Conservation (phyloP, 1,140 invertebrate genomes). For the Onthophagus taurus region DNA sequence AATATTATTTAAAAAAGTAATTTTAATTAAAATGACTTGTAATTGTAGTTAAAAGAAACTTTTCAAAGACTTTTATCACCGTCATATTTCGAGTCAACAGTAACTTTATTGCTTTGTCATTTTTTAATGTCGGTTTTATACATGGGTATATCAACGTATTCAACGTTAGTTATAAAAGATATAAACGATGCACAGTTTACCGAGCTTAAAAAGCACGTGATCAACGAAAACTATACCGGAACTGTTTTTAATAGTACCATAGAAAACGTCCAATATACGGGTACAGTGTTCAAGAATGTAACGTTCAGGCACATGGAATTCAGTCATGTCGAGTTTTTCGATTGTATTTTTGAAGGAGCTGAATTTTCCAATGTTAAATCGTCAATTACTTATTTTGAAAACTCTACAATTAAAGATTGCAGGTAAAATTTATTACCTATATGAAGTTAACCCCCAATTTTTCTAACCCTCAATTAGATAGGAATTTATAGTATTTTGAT, state of each 20-base stretch:
- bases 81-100: conserved; percentile 37
- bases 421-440: too few species aligned
- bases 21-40: neutral
- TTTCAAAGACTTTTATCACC: conserved; percentile 26
- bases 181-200: conserved; percentile 36
- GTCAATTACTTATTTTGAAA: conserved; percentile 43
- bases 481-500: too few species aligned
- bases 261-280: conserved; percentile 42
- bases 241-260: conserved; percentile 36
- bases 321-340: conserved; percentile 44
- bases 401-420: conserved; percentile 40
- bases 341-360: conserved; percentile 43
- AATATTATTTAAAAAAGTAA: neutral
- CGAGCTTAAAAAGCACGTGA: conserved; percentile 27
- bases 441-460: too few species aligned
- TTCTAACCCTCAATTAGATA: too few species aligned
- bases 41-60: conserved; percentile 24
- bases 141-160: conserved; percentile 31
- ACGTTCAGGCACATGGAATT: conserved; percentile 44
- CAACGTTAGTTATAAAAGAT: conserved; percentile 24
- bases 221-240: conserved; percentile 24
- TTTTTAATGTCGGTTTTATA: conserved; percentile 30
- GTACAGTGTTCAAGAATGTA: conserved; percentile 32
- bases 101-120: conserved; percentile 34
- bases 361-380: conserved; percentile 45